Percentiles rank a stretch among this genome's conserved stretches.
Evolutionary conservation across 2,113 vertebrate genomes (phyloP).

Genomic region (Xenopus tropicalis): UCB_Xtro_10.0 CM004446.2:131088001-131088500

Average conservation of each 20-base stretch:
- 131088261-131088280: not conserved
- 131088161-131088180: slow-evolving; percentile 20
- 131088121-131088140: slow-evolving; percentile 16
- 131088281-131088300: not conserved
- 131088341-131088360: not conserved
- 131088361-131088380: not conserved
- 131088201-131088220: slow-evolving; percentile 13
- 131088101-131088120: slow-evolving; percentile 36
- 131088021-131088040: not conserved
- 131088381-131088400: not conserved
- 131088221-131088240: not conserved
- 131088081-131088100: not conserved
- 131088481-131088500: not conserved
- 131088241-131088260: not conserved
- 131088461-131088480: not conserved
- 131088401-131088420: too few relatives aligned
- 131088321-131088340: not conserved
- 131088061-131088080: not conserved
- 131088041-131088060: not conserved
- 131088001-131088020: not conserved
- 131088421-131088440: too few relatives aligned
- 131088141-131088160: not conserved
- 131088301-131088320: not conserved
- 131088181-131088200: slow-evolving; percentile 25
- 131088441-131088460: not conserved